These are phyloP conservation scores for Pelagia noctiluca DNA, from an alignment of 30 jellyfish, hydroid and myxozoan genomes.

Conservation along the genomic window DNA sequence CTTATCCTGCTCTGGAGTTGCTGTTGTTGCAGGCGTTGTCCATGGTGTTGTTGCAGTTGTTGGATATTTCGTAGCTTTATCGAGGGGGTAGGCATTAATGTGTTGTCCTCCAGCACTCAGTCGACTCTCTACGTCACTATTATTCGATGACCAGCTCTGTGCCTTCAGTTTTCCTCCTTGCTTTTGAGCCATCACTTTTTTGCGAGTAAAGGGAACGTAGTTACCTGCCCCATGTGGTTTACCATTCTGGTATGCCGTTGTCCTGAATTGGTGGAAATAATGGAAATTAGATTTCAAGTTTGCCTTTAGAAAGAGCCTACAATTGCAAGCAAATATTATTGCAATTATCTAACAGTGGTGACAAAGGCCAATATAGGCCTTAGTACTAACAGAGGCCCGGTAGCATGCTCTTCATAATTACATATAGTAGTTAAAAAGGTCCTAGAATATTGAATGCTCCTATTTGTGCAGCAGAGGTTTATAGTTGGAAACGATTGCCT, in stretches of 20 bases:
- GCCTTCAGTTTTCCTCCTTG: background rate
- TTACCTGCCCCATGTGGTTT: background rate
- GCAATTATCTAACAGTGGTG: too few species aligned
- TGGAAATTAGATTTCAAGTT: background rate
- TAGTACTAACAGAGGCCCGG: too few species aligned
- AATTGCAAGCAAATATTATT: too few species aligned
- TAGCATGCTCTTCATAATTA: too few species aligned
- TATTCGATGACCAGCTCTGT: background rate
- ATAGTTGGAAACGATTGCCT: too few species aligned
- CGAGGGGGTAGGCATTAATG: background rate
- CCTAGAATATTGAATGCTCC: too few species aligned
- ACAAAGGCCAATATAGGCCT: too few species aligned
- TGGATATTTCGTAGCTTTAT: background rate
- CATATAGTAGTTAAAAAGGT: too few species aligned
- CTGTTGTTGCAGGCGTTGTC: constrained; percentile 18
- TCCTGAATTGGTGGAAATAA: background rate
- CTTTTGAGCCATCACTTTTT: background rate
- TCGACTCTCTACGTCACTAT: background rate
- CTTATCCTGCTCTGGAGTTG: background rate
- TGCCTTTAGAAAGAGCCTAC: too few species aligned
- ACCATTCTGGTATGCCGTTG: background rate
- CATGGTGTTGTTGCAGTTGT: constrained; percentile 10
- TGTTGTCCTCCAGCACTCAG: background rate
- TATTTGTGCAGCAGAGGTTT: too few species aligned
- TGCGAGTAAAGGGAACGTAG: background rate